Conservation (phyloP, 1,140 invertebrate genomes). For the Nasonia vitripennis region DNA sequence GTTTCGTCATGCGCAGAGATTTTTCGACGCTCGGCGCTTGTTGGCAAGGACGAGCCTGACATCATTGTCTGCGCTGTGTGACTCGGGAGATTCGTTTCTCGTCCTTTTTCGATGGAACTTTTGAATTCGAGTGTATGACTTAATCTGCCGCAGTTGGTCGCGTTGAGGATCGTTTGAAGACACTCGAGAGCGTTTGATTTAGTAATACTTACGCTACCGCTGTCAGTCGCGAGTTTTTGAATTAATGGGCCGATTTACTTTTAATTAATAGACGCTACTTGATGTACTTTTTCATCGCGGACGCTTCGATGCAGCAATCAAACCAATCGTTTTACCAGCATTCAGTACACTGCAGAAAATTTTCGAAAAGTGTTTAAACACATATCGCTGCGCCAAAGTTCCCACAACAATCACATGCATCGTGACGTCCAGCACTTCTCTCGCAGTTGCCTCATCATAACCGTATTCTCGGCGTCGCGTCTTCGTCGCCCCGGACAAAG, state of each 20-base stretch:
- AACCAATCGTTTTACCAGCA: too few species aligned
- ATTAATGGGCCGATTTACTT: neutral
- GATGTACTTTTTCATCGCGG: neutral
- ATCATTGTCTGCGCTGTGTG: neutral
- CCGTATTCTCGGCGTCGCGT: neutral
- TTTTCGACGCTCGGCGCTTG: neutral
- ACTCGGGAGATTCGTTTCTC: neutral
- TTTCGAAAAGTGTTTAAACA: too few species aligned
- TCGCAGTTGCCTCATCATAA: conserved; percentile 21
- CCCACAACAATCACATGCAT: neutral
- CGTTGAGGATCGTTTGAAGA: neutral
- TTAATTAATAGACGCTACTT: neutral
- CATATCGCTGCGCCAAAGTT: too few species aligned
- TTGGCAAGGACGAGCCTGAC: neutral
- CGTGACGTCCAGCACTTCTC: neutral
- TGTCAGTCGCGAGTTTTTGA: neutral
- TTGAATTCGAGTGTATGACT: neutral
- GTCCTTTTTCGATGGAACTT: neutral
- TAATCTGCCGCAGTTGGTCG: neutral
- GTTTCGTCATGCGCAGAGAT: neutral
- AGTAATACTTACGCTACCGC: neutral
- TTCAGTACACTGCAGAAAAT: too few species aligned
- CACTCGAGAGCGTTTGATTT: neutral
- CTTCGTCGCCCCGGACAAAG: conserved; percentile 2
- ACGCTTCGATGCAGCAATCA: too few species aligned